phyloP scores from a whole-genome alignment of 64 coral and sea anemone species.

The Acropora yongei region DNA sequence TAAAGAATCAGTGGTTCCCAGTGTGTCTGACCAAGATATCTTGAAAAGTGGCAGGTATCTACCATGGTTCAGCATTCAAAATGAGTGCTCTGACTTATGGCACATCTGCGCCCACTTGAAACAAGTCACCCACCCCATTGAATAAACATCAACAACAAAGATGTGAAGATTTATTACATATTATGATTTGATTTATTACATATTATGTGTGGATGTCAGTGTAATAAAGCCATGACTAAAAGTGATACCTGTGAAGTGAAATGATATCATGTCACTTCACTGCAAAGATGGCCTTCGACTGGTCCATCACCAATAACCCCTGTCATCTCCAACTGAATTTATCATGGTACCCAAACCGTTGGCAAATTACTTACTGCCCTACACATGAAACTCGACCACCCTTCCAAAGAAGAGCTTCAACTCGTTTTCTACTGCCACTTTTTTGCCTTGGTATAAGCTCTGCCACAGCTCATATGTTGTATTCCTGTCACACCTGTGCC shows the following conservation, averaged over 20 bases:
- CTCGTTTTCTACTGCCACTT: not conserved
- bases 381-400: not conserved
- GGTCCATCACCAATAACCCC: not conserved
- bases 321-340: not conserved
- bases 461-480: not conserved
- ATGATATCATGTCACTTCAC: too few species aligned
- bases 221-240: too few species aligned
- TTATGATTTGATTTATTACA: too few species aligned
- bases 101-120: too few species aligned
- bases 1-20: not conserved
- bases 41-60: too few species aligned
- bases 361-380: not conserved
- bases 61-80: too few species aligned
- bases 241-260: too few species aligned
- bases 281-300: not conserved
- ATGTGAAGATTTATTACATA: too few species aligned
- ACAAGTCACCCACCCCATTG: too few species aligned
- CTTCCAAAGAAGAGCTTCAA: not conserved
- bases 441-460: not conserved
- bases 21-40: not conserved
- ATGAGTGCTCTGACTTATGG: too few species aligned
- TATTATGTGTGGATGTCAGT: too few species aligned
- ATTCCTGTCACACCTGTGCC: conserved; percentile 26
- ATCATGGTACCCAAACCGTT: not conserved
- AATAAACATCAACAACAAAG: too few species aligned